A percentile compares a stretch with the other conserved stretches of the same genome.
phyloP scores from a whole-genome alignment of 2,113 vertebrate species.

The Oxyruncus cristatus region DNA sequence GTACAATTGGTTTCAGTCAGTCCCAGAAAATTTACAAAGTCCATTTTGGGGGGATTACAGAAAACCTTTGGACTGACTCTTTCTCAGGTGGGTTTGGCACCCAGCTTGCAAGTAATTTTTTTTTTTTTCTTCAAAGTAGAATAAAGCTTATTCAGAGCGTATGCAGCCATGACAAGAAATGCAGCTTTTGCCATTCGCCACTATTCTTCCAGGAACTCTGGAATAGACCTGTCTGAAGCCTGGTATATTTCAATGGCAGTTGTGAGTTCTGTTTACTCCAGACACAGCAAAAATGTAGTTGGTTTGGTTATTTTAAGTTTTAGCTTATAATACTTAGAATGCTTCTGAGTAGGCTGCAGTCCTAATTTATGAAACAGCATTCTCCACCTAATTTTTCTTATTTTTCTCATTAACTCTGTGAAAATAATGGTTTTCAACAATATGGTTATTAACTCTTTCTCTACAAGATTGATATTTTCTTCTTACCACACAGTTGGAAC shows the following conservation, averaged over 20 bases:
- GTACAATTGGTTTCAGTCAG: accelerated
- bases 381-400: not conserved
- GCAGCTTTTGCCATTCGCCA: not conserved
- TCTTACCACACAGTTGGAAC: not conserved
- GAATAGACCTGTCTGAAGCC: not conserved
- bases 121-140: not conserved
- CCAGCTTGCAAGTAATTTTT: not conserved
- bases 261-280: slow-evolving; percentile 1
- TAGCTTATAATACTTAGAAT: slow-evolving; percentile 10
- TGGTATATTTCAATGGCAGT: not conserved
- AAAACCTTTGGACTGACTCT: not conserved
- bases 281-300: not conserved
- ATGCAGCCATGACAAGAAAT: not conserved
- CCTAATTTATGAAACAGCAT: not conserved
- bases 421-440: not conserved
- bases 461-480: not conserved
- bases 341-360: not conserved
- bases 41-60: not conserved
- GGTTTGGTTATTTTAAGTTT: slow-evolving; percentile 2
- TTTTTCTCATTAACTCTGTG: not conserved
- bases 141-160: not conserved
- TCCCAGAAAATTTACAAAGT: not conserved
- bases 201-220: not conserved
- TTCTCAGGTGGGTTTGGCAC: not conserved
- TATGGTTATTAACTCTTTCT: not conserved